Conservation (phyloP, 2,113 vertebrate species). For the Porphyrio hochstetteri region DNA sequence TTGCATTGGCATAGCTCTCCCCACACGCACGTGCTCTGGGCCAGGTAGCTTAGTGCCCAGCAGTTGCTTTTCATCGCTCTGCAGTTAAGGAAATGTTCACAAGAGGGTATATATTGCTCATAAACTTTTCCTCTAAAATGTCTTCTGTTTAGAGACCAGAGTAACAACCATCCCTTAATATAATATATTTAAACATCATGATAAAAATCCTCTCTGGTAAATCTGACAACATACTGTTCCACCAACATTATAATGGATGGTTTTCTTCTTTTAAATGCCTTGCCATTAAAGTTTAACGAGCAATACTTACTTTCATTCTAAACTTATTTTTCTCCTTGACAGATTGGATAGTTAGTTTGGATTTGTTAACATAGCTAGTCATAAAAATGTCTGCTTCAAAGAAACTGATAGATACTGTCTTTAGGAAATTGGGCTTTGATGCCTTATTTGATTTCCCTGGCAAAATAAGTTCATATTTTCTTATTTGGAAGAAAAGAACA, state of each 20-base stretch:
- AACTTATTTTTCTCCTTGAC: slow-evolving; percentile 60
- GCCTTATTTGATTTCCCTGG: slow-evolving; percentile 51
- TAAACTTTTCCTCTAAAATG: slow-evolving; percentile 30
- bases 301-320: slow-evolving; percentile 8
- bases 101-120: neutral
- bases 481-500: neutral
- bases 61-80: neutral
- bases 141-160: slow-evolving; percentile 1
- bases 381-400: slow-evolving; percentile 58
- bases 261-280: slow-evolving; percentile 35
- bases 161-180: neutral
- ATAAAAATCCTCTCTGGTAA: slow-evolving; percentile 4
- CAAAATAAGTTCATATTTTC: slow-evolving; percentile 53
- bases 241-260: slow-evolving; percentile 3
- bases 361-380: slow-evolving; percentile 41
- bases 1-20: neutral
- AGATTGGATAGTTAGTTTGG: slow-evolving; percentile 45
- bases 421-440: slow-evolving; percentile 56
- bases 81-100: neutral
- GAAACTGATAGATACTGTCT: slow-evolving; percentile 40
- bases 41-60: neutral
- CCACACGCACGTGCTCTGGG: neutral
- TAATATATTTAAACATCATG: slow-evolving; percentile 43
- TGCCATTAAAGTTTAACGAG: slow-evolving; percentile 46
- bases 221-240: neutral